Percentiles rank a stretch among this genome's conserved stretches.
Evolutionary conservation across 1,140 invertebrate genomes (phyloP).

Genomic region (Brachionus rubens): DNA sequence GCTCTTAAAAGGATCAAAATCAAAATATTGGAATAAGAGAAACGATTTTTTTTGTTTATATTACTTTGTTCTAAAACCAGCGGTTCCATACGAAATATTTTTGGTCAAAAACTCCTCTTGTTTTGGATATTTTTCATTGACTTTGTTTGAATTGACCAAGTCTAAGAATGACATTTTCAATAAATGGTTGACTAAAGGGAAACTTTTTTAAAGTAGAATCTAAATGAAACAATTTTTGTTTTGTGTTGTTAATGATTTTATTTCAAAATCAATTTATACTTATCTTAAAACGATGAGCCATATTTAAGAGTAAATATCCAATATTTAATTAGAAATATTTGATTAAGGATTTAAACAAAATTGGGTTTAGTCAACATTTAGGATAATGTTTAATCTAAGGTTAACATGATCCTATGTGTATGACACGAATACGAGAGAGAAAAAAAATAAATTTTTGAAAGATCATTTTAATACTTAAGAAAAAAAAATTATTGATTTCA

Average conservation of each 20-base stretch:
- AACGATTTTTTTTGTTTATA: background rate
- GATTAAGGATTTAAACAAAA: background rate
- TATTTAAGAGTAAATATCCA: too few relatives aligned
- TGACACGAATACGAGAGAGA: too few relatives aligned
- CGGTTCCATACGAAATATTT: constrained; percentile 41
- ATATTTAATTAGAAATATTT: constrained; percentile 24
- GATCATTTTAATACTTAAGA: too few relatives aligned
- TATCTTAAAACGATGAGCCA: too few relatives aligned
- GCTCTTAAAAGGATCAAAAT: constrained; percentile 64
- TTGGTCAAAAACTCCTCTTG: background rate
- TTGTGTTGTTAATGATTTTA: too few relatives aligned
- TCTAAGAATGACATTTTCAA: background rate
- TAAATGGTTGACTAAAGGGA: background rate
- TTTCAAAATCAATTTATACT: constrained; percentile 6
- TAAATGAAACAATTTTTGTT: background rate
- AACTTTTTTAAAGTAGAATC: background rate
- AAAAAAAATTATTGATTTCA: too few relatives aligned
- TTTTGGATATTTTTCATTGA: constrained; percentile 30
- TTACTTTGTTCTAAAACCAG: constrained; percentile 47
- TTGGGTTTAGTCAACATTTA: background rate
- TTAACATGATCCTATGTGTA: background rate
- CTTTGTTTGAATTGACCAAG: background rate
- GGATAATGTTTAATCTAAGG: background rate
- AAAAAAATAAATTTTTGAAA: too few relatives aligned
- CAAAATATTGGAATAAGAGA: background rate